Evolutionary conservation across 2,888 invertebrate genomes (phyloP).

Genomic region (Rhodophaea formosa): DNA sequence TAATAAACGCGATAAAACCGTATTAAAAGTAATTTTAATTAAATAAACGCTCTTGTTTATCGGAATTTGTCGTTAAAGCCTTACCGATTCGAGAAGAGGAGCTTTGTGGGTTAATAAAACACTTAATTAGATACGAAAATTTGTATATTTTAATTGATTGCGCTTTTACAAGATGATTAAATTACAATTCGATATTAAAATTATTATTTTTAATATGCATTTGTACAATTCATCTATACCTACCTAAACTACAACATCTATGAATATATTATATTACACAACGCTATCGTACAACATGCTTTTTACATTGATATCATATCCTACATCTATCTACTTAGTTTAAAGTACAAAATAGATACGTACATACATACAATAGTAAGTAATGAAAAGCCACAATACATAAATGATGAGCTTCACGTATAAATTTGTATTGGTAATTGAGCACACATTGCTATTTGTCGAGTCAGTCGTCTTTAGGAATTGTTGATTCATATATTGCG

Average conservation of each 20-base stretch:
- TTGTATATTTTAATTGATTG: constrained; percentile 80
- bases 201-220: constrained; percentile 74
- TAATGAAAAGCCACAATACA: constrained; percentile 42
- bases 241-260: constrained; percentile 74
- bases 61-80: no score
- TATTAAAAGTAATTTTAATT: no score
- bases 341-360: constrained; percentile 57
- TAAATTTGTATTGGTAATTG: constrained; percentile 50
- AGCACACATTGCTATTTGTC: constrained; percentile 42
- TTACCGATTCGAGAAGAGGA: no score
- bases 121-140: constrained; percentile 65
- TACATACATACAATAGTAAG: constrained; percentile 40
- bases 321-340: constrained; percentile 60
- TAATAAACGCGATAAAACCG: no score
- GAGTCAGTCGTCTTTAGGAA: constrained; percentile 34
- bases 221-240: constrained; percentile 80
- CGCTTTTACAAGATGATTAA: constrained; percentile 79
- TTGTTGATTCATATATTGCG: constrained; percentile 16
- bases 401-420: constrained; percentile 43
- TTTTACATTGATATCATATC: constrained; percentile 70
- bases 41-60: no score
- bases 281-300: constrained; percentile 75
- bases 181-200: constrained; percentile 73
- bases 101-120: no score
- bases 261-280: constrained; percentile 77